Base-by-base conservation (phyloP, 2,888 invertebrate genomes). In the Pterobdella sp. region DNA sequence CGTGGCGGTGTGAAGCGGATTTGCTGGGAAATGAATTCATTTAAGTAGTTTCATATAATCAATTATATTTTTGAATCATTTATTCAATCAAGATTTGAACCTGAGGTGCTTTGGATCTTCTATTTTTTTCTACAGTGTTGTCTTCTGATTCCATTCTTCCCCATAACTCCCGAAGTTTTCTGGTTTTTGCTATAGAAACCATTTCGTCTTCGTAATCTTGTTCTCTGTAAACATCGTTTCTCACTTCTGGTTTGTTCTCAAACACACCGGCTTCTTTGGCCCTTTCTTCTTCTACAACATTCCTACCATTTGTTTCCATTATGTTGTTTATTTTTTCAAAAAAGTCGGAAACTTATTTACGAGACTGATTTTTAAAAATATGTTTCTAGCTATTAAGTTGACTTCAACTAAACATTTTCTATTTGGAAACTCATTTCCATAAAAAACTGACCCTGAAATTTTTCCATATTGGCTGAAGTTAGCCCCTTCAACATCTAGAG, bases 181-280 rank as follows among this genome's bases (percentile, higher is more conserved):
- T 74, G 22, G 74, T 68, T 35, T 74, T 42, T 37, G 29, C 32
- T 7, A 64, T 64, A n/a, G 74, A 71, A 22, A 74, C 67, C 72
- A 72, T 42, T 68, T 74, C 75, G 29, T 68, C 72, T 69, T 72
- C 72, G 34, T 68, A 42, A 31, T 65, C 74, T 2, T 22, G 69
- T 70, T 78, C 77, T 26, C 77, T 72, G 65, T 75, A 68, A 29
- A 78, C 75, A 26, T 74, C 77, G 36, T 73, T 70, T 22, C 74
- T 67, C 37, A 66, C 72, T 31, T 73, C 74, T 1, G 77, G 77
- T 66, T 75, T 68, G 68, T 78, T 77, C 74, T 77, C 78, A 56
- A 71, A 76, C 4, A 77, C 74, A 18, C 76, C 78, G 1, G 74
- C 72, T n/a, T 74, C 75, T 60, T 68, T 56, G 49, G 76, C 77